These are phyloP conservation scores for Toxostoma redivivum DNA, from an alignment of 2,113 vertebrate genomes.

Conservation along the genomic window DNA sequence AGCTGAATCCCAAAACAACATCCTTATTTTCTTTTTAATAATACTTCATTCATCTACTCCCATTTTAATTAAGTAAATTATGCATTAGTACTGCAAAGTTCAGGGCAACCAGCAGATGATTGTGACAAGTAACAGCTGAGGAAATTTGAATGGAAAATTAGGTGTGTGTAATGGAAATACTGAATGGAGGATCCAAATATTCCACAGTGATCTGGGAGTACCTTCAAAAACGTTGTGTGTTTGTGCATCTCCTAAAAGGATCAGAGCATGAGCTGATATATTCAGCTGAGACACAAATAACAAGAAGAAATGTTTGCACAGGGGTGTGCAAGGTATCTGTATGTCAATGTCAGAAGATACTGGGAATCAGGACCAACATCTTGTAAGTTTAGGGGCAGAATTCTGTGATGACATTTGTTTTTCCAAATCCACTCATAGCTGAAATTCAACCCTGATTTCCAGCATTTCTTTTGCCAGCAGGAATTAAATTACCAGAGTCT, in stretches of 20 bases:
- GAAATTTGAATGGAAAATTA: not conserved
- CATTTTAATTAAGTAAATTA: not conserved
- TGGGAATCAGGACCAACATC: not conserved
- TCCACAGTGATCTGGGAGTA: not conserved
- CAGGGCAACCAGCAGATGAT: not conserved
- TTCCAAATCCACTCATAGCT: not conserved
- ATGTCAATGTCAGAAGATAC: not conserved
- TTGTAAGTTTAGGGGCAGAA: not conserved
- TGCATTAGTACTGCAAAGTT: not conserved
- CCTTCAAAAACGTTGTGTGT: not conserved
- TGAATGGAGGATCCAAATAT: not conserved
- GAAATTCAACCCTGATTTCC: not conserved
- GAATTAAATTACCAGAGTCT: not conserved
- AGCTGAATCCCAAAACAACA: not conserved
- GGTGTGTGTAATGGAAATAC: not conserved
- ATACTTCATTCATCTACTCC: not conserved
- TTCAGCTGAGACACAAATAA: not conserved
- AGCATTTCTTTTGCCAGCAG: not conserved
- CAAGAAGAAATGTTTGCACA: not conserved
- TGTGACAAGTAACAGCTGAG: not conserved
- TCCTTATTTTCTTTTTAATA: not conserved
- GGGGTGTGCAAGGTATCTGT: not conserved
- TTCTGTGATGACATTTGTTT: not conserved
- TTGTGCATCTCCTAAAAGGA: not conserved
- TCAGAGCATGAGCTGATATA: not conserved